Conservation (phyloP, 2,113 vertebrate genomes). For the Pelvicachromis taeniatus region DNA sequence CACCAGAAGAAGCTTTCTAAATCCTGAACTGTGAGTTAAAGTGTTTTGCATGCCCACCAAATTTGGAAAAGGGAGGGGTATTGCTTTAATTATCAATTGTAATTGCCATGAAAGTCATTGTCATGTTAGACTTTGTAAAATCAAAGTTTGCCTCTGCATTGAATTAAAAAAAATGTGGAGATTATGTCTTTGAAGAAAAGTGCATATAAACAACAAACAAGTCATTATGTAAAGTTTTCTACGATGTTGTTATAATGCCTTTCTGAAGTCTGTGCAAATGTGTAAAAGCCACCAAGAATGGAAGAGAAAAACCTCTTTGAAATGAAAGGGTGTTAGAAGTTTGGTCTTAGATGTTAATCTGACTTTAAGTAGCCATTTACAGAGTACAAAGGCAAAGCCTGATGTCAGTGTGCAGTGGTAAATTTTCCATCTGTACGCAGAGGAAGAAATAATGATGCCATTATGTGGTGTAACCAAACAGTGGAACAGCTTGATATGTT, state of each 20-base stretch:
- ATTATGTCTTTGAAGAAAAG: constrained; percentile 28
- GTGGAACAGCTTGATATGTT: constrained; percentile 50
- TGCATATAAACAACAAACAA: constrained; percentile 19
- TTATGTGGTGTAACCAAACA: constrained; percentile 51
- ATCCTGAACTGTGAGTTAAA: background rate
- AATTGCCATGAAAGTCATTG: background rate
- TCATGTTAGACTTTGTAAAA: background rate
- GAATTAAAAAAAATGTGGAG: background rate
- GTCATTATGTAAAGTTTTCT: constrained; percentile 23
- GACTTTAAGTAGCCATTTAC: constrained; percentile 55
- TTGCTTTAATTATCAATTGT: background rate
- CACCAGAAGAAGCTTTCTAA: background rate
- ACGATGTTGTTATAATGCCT: constrained; percentile 1
- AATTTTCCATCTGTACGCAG: constrained; percentile 42
- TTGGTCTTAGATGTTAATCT: constrained; percentile 58
- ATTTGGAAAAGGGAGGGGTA: background rate
- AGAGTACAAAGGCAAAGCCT: constrained; percentile 48
- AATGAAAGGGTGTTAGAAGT: constrained; percentile 38
- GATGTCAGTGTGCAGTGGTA: constrained; percentile 11
- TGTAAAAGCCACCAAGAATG: constrained; percentile 3
- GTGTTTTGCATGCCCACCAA: background rate
- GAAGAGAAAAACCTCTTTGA: background rate
- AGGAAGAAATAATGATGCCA: constrained; percentile 58
- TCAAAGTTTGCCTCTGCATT: constrained; percentile 4
- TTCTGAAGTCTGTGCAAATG: constrained; percentile 13